Percentiles rank a stretch among this genome's conserved stretches.
phyloP scores from a whole-genome alignment of 2,888 invertebrate species.

The Drosophila anomelani region DNA sequence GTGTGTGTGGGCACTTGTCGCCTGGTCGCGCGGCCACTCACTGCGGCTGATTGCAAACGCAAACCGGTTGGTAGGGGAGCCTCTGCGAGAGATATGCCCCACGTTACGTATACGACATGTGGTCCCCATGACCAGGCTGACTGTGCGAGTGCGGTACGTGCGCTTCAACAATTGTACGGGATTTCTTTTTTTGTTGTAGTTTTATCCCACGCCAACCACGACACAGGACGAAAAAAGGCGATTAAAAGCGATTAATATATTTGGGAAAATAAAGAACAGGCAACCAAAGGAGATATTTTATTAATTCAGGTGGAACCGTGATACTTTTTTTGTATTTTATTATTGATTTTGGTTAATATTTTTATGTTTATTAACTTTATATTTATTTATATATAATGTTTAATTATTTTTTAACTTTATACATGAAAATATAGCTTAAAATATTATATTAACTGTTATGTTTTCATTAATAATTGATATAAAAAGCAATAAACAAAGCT shows the following conservation, averaged over 20 bases:
- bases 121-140: constrained; percentile 48
- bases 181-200: constrained; percentile 53
- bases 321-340: not conserved
- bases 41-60: constrained; percentile 75
- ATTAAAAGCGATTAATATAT: constrained; percentile 1
- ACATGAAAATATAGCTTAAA: not conserved
- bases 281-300: not conserved
- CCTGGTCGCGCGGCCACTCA: constrained; percentile 74
- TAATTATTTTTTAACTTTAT: no score
- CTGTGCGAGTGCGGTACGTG: constrained; percentile 68
- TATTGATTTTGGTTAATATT: not conserved
- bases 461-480: no score
- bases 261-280: not conserved
- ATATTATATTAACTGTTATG: no score
- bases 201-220: constrained; percentile 2
- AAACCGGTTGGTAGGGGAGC: constrained; percentile 22
- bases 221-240: constrained; percentile 5
- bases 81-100: constrained; percentile 65
- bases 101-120: constrained; percentile 79
- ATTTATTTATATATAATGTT: no score
- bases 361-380: no score
- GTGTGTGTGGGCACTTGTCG: constrained; percentile 71
- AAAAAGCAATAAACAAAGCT: no score
- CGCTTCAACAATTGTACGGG: constrained; percentile 72
- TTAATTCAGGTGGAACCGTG: not conserved